Base-by-base conservation (phyloP, 2,888 invertebrate genomes). In the Osedax frankpressi region DNA sequence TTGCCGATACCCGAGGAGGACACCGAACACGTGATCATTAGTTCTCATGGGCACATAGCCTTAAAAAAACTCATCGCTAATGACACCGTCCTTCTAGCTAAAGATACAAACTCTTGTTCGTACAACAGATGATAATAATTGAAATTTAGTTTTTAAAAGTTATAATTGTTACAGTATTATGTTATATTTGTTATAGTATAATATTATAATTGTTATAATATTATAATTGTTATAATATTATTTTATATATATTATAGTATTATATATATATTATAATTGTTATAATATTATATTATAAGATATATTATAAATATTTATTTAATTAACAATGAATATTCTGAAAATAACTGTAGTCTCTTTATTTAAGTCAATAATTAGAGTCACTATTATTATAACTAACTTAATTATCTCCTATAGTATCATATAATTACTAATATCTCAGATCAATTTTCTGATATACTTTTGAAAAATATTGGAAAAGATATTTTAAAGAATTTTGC, bases 401-500 rank as follows among this genome's bases (percentile, higher is more conserved):
- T 11, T 72, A 25, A 3, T 63, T 65, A 60, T 28, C 30, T 67
- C n/a, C 25, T 14, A 68, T 3, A 14, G 6, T 11, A 24, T n/a
- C n/a, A n/a, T n/a, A n/a, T n/a, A n/a, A n/a, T n/a, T n/a, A 44
- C 44, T 44, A 44, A 44, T 44, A 19, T 44, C 19, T 44, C 44
- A 44, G 44, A 6, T 44, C 44, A 44, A 44, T 83, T 83, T 71
- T 80, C 82, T n/a, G 76, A 78, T 19, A 79, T 83, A 2, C 75
- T 84, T 68, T 72, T 83, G 74, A 77, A 80, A 25, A 78, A 77
- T 29, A 75, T 83, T n/a, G 78, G 80, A 30, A 80, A 80, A 62
- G 82, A 81, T 19, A 76, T 79, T 0, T 75, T 84, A 44, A 81
- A 81, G 75, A 80, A 82, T 1, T 84, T 84, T 84, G 80, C 82